phyloP scores from a whole-genome alignment of 1,140 invertebrate species.

The Drosophila repletoides region DNA sequence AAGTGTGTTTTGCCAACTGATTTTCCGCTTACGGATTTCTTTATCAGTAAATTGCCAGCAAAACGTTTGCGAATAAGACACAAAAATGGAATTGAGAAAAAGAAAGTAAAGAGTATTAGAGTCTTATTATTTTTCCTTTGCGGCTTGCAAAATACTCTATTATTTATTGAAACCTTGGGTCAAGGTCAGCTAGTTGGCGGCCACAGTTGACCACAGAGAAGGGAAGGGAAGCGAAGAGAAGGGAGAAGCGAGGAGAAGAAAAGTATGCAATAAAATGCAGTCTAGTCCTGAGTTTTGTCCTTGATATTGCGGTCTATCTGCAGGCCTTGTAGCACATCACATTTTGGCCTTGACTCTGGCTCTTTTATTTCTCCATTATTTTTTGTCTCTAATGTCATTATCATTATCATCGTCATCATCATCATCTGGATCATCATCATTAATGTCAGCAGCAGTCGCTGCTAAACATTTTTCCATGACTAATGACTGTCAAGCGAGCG shows the following conservation, averaged over 20 bases:
- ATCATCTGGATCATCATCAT: constrained; percentile 56
- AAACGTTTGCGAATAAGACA: too few relatives aligned
- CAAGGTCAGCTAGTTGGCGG: constrained; percentile 16
- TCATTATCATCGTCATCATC: constrained; percentile 43
- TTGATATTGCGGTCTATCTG: constrained; percentile 26
- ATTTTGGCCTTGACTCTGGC: constrained; percentile 33
- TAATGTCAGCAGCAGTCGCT: constrained; percentile 33
- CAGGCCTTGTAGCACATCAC: constrained; percentile 1
- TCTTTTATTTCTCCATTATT: constrained; percentile 16
- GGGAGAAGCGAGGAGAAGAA: too few relatives aligned
- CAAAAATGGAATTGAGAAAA: too few relatives aligned
- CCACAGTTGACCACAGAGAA: too few relatives aligned
- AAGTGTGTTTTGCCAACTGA: too few relatives aligned
- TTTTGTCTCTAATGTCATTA: constrained; percentile 29
- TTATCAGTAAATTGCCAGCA: too few relatives aligned
- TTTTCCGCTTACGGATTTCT: too few relatives aligned
- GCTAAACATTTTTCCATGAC: constrained; percentile 52
- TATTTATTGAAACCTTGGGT: constrained; percentile 26
- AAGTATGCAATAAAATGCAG: constrained; percentile 45
- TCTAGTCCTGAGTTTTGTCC: constrained; percentile 18
- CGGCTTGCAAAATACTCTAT: constrained; percentile 19
- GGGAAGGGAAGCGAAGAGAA: too few relatives aligned
- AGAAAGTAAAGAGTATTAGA: too few relatives aligned
- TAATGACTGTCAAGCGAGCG: constrained; percentile 73
- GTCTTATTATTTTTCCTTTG: background rate